phyloP scores from a whole-genome alignment of 1,140 invertebrate species.

The Mizuhopecten yessoensis region DNA sequence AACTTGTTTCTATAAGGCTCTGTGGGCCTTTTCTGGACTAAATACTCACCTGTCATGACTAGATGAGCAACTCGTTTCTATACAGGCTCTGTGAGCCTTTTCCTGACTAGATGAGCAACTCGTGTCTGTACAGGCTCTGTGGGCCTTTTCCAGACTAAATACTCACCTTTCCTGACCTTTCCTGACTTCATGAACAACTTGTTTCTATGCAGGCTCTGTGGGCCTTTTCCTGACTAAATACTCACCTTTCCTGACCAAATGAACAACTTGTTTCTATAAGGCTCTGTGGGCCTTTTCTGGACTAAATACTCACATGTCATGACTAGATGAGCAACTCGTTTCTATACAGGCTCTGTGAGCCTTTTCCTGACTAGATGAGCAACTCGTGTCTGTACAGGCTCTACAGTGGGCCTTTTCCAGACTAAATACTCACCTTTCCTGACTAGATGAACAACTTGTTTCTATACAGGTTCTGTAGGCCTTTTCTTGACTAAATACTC shows the following conservation, averaged over 20 bases:
- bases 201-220: background rate
- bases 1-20: no score
- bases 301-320: background rate
- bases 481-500: no score
- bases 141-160: no score
- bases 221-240: background rate
- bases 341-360: background rate
- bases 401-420: background rate
- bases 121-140: no score
- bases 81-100: no score
- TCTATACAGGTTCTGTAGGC: background rate
- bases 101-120: no score
- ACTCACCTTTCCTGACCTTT: no score
- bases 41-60: no score
- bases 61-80: background rate
- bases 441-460: background rate
- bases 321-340: background rate
- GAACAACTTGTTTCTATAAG: background rate
- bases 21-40: no score
- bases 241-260: background rate
- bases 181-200: background rate
- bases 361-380: background rate
- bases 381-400: background rate
- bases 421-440: no score
- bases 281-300: background rate